Evolutionary conservation across 1,140 invertebrate species (phyloP).

Genomic region (Drosophila asahinai): DNA sequence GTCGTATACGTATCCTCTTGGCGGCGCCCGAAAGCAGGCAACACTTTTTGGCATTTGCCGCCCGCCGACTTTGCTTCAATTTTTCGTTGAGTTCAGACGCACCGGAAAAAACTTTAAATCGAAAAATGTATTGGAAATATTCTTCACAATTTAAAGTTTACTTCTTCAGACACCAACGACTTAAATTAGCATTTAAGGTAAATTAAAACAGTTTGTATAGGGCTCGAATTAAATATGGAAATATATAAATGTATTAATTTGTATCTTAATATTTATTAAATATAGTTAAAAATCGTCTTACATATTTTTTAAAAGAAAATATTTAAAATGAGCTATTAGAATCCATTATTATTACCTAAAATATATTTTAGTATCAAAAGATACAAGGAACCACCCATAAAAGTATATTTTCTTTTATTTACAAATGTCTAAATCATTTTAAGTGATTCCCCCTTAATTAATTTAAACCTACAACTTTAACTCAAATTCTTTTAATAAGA

Average conservation of each 20-base stretch:
- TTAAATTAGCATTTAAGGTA: too few relatives aligned
- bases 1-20: slow-evolving; percentile 43
- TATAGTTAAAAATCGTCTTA: too few relatives aligned
- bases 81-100: slow-evolving; percentile 23
- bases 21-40: slow-evolving; percentile 77
- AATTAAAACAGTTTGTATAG: too few relatives aligned
- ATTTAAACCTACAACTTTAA: not conserved
- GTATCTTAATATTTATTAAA: not conserved
- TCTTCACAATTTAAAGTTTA: too few relatives aligned
- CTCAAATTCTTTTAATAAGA: not conserved
- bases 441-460: not conserved
- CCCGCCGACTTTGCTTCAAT: slow-evolving; percentile 45
- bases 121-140: too few relatives aligned
- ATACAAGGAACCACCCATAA: not conserved
- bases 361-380: not conserved
- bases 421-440: not conserved
- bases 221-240: accelerated
- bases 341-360: not conserved
- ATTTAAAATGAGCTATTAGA: not conserved
- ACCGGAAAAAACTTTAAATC: not conserved
- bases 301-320: not conserved
- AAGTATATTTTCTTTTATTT: not conserved
- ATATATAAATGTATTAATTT: not conserved
- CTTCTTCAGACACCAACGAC: not conserved
- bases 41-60: slow-evolving; percentile 78